Percentiles rank a stretch among this genome's conserved stretches.
Evolutionary conservation across 2,888 invertebrate genomes (phyloP).

Genomic region (Kuschelorhynchus macadamiae): DNA sequence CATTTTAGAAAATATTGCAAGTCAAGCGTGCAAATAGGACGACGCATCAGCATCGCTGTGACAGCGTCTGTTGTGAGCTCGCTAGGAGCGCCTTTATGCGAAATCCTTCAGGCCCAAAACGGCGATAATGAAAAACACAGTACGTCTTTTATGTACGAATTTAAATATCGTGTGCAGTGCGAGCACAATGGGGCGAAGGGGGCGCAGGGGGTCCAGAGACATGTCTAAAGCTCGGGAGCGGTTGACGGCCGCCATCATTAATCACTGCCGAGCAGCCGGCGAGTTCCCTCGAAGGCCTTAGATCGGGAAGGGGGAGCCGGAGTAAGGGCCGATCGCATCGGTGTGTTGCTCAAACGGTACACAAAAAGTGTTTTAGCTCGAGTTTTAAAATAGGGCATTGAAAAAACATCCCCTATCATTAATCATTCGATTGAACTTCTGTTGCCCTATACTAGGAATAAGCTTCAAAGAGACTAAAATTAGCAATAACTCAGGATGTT

Average conservation of each 20-base stretch:
- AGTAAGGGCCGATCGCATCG: slow-evolving; percentile 46
- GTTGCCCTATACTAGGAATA: too few relatives aligned
- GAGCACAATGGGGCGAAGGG: slow-evolving; percentile 52
- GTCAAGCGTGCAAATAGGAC: slow-evolving; percentile 18
- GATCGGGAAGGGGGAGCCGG: slow-evolving; percentile 44
- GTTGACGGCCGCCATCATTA: slow-evolving; percentile 68
- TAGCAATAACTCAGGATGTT: too few relatives aligned
- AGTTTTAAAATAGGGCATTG: slow-evolving; percentile 47
- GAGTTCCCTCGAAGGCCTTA: slow-evolving; percentile 51
- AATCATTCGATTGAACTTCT: slow-evolving; percentile 19
- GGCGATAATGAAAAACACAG: slow-evolving; percentile 68
- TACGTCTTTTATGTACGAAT: slow-evolving; percentile 66
- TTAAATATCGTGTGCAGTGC: slow-evolving; percentile 67
- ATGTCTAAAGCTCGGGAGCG: slow-evolving; percentile 69
- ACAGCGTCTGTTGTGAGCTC: slow-evolving; percentile 36
- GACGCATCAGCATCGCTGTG: slow-evolving; percentile 24
- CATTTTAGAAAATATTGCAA: slow-evolving; percentile 15
- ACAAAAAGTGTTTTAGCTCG: slow-evolving; percentile 49
- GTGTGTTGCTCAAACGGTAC: slow-evolving; percentile 45
- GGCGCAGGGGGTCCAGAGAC: slow-evolving; percentile 65
- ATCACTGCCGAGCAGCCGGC: slow-evolving; percentile 69
- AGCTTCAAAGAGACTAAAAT: too few relatives aligned
- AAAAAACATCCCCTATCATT: slow-evolving; percentile 40
- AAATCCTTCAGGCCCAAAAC: slow-evolving; percentile 67
- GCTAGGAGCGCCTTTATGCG: slow-evolving; percentile 59